Evolutionary conservation across 2,888 invertebrate species (phyloP), one percentile per base, ranked within the genome.

Genomic region (Lobophora halterata): DNA sequence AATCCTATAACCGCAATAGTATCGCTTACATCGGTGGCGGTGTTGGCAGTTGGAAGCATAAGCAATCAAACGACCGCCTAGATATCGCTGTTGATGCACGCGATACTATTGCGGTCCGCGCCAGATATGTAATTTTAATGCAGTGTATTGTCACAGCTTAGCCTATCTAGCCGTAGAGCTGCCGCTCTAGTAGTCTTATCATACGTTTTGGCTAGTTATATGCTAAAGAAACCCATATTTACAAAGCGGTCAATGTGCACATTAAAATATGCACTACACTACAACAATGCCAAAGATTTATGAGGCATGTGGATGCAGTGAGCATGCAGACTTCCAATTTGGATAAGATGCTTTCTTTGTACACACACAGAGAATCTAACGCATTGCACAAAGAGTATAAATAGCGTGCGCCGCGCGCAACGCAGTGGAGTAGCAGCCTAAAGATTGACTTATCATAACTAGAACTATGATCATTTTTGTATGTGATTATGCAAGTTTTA

Each of bases 131-230:
- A 1, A 10, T 12, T 20, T 30, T 37, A 20, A 34, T 34, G 30
- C 25, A 30, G 37, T 20, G 20, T 19, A 21, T 9, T 12, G 8
- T 18, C 18, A 9, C 10, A 27, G 18, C 48, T 44, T 45, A 53
- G 24, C 12, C 42, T 49, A 49, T 36, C 41, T 39, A 49, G 50
- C 46, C 45, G 43, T 31, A 24, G 51, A 62, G 63, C 65, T 63
- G 52, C 58, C 51, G 58, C 55, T 41, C 50, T 19, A 35, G 45
- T 44, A 46, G 49, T 42, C 33, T 23, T 46, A 39, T 24, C 23
- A 36, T 45, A 61, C 57, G 50, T 54, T 56, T 53, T 51, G 52
- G 52, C 49, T 43, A 52, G 56, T 55, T 57, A 52, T 26, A 49
- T 52, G n/a, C 38, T 44, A 46, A 49, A 18, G 9, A 28, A 32